These are phyloP conservation scores for Orchesellides sinensis DNA, from an alignment of 2,888 invertebrate genomes.

Conservation along the genomic window DNA sequence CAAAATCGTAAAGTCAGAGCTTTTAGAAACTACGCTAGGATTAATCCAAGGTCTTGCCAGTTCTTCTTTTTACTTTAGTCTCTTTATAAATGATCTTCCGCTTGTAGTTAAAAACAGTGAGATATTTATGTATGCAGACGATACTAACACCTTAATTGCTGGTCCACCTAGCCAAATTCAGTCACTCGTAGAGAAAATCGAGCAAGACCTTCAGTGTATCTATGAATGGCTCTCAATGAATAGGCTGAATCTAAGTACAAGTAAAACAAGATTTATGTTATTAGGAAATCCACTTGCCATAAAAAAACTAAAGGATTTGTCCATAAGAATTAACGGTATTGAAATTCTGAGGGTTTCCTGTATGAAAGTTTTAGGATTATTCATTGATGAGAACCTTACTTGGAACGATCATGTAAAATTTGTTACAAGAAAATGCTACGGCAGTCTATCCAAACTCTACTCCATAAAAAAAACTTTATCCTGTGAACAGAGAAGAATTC, in stretches of 20 bases:
- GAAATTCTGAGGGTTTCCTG: not conserved
- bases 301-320: not conserved
- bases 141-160: conserved; percentile 23
- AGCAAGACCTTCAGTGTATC: conserved; percentile 2
- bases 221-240: conserved; percentile 42
- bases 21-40: not conserved
- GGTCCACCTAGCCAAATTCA: conserved; percentile 6
- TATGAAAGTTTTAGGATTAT: conserved; percentile 25
- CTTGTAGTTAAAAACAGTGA: conserved; percentile 10
- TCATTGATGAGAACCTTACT: conserved; percentile 29
- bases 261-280: conserved; percentile 50
- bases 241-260: conserved; percentile 36
- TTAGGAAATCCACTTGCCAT: not conserved
- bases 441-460: conserved; percentile 8
- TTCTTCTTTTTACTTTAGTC: conserved; percentile 1
- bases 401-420: conserved; percentile 3
- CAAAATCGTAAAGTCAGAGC: not conserved
- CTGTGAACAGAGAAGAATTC: not conserved
- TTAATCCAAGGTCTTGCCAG: conserved; percentile 21
- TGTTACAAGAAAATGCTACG: conserved; percentile 30
- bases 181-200: not conserved
- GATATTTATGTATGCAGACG: conserved; percentile 53
- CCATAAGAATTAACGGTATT: not conserved
- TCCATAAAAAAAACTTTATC: not conserved
- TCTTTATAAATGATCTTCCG: conserved; percentile 40